These are phyloP conservation scores for Myodes glareolus DNA, from an alignment of 2,113 vertebrate species.

Conservation along the genomic window DNA sequence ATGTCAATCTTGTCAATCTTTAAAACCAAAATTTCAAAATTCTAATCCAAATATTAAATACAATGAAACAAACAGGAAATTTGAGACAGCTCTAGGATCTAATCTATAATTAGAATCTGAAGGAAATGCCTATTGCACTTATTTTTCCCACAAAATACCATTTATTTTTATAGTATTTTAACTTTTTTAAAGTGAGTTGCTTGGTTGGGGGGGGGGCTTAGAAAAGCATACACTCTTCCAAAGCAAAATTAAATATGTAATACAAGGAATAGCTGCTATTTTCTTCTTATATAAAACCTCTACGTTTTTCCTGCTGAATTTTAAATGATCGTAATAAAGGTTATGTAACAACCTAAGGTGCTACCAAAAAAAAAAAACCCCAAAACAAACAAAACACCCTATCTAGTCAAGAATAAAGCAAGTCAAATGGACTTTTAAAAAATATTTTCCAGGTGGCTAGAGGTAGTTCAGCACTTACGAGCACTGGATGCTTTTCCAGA, in stretches of 20 bases:
- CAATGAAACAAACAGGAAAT: not conserved
- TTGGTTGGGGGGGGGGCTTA: not conserved
- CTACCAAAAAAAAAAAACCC: not conserved
- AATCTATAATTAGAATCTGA: conserved; percentile 14
- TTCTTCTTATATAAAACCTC: not conserved
- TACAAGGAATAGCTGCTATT: not conserved
- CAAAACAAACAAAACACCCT: too few species aligned
- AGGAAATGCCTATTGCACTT: not conserved
- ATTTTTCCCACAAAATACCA: not conserved
- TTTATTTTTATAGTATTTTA: not conserved
- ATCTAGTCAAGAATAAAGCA: not conserved
- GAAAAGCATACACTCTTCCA: not conserved
- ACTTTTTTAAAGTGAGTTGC: not conserved
- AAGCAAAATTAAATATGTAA: not conserved
- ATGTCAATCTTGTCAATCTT: not conserved
- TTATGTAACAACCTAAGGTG: not conserved
- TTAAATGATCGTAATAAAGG: not conserved
- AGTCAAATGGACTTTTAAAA: not conserved
- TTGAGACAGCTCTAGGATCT: not conserved
- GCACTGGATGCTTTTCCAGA: not conserved
- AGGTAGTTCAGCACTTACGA: not conserved
- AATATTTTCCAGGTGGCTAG: not conserved
- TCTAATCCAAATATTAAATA: conserved; percentile 3
- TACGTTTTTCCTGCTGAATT: not conserved
- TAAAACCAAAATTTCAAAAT: conserved; percentile 30